Evolutionary conservation across 1,140 invertebrate genomes (phyloP).

Genomic region (Rhagoletis zephyria): DNA sequence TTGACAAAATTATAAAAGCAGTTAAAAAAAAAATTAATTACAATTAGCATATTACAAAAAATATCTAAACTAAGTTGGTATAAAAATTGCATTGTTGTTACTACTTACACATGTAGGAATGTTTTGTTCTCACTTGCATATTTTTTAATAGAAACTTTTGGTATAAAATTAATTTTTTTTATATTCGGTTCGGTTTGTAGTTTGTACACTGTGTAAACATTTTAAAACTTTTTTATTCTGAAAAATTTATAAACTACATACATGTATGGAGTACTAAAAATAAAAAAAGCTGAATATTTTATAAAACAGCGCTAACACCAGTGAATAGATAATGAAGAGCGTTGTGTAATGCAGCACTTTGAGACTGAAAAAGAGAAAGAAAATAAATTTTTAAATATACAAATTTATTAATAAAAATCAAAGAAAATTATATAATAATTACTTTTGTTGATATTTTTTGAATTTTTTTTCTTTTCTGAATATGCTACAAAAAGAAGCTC

Average conservation of each 20-base stretch:
- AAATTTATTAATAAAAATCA: not conserved
- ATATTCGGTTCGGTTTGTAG: not conserved
- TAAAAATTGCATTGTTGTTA: too few relatives aligned
- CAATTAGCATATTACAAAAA: too few relatives aligned
- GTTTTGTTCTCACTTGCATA: too few relatives aligned
- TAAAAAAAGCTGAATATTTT: slow-evolving; percentile 58
- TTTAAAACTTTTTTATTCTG: not conserved
- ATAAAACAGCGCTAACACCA: slow-evolving; percentile 64
- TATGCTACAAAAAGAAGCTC: too few relatives aligned
- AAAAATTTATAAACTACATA: not conserved
- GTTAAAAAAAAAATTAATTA: too few relatives aligned
- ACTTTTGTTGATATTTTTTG: too few relatives aligned
- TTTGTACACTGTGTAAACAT: not conserved
- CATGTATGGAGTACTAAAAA: slow-evolving; percentile 35
- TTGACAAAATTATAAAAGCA: too few relatives aligned
- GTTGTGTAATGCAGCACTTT: slow-evolving; percentile 69
- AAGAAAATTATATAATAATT: too few relatives aligned
- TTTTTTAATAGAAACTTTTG: too few relatives aligned
- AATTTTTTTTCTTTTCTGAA: too few relatives aligned
- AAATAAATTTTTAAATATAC: not conserved
- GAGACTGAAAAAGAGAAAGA: slow-evolving; percentile 61
- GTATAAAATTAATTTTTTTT: not conserved
- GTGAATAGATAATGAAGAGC: slow-evolving; percentile 64
- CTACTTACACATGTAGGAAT: too few relatives aligned
- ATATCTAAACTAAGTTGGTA: too few relatives aligned